A percentile compares a stretch with the other conserved stretches of the same genome.
phyloP scores from a whole-genome alignment of 2,888 invertebrate species.

The Apamea monoglypha region DNA sequence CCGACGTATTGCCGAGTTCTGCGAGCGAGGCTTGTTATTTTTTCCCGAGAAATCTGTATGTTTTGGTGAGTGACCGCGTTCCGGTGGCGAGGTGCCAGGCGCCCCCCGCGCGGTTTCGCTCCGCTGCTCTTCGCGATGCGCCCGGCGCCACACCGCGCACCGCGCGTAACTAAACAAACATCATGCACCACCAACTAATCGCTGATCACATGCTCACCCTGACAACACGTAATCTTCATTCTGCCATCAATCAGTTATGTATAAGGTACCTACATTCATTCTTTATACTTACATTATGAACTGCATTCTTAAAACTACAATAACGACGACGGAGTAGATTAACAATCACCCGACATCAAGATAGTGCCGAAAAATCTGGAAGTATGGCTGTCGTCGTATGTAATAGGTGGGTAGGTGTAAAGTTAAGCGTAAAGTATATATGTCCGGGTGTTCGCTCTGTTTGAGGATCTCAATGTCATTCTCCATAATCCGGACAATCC shows the following conservation, averaged over 20 bases:
- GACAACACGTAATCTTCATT: neutral
- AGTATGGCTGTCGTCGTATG: neutral
- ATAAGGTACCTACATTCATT: neutral
- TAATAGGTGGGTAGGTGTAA: neutral
- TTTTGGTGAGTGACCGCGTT: slow-evolving; percentile 84
- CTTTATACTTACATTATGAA: neutral
- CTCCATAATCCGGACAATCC: no score
- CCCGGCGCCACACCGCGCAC: slow-evolving; percentile 25
- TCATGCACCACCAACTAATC: slow-evolving; percentile 14
- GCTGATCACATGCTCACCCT: slow-evolving; percentile 2
- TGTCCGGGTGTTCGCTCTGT: no score
- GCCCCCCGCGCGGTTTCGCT: slow-evolving; percentile 58
- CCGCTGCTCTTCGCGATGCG: slow-evolving; percentile 52
- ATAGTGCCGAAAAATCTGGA: neutral
- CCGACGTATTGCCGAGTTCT: slow-evolving; percentile 90
- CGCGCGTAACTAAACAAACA: slow-evolving; percentile 61
- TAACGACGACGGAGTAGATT: neutral
- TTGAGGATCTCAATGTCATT: no score
- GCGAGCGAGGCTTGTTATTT: slow-evolving; percentile 84
- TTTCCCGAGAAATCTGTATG: slow-evolving; percentile 83
- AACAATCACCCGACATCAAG: neutral
- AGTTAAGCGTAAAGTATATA: no score
- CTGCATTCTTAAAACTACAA: neutral
- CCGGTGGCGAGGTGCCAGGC: slow-evolving; percentile 81
- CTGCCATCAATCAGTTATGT: neutral